Conservation (phyloP, 2,113 vertebrate species). For the Trochalopteron elliotii region DNA sequence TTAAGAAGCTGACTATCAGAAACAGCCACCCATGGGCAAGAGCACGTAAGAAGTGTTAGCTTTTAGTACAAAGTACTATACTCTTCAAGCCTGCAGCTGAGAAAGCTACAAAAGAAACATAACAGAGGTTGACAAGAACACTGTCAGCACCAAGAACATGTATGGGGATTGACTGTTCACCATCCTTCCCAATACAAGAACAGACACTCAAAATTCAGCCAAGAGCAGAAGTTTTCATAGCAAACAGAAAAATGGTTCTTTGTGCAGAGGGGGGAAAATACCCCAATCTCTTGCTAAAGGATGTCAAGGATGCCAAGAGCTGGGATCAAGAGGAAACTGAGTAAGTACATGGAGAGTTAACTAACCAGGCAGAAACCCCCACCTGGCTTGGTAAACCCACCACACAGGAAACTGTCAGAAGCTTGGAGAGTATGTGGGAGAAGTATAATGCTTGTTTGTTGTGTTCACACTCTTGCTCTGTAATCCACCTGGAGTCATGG, state of each 20-base stretch:
- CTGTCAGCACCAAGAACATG: neutral
- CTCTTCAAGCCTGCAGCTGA: neutral
- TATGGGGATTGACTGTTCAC: neutral
- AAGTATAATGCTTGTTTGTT: neutral
- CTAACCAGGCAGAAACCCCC: neutral
- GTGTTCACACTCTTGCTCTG: neutral
- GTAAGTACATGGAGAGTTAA: neutral
- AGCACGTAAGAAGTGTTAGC: neutral
- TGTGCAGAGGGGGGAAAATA: accelerated
- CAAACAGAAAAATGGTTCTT: neutral
- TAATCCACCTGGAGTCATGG: neutral
- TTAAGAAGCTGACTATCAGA: neutral
- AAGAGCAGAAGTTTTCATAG: neutral
- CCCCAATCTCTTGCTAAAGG: neutral
- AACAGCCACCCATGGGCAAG: neutral
- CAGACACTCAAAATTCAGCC: neutral
- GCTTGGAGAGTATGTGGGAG: neutral
- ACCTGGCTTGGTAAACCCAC: neutral
- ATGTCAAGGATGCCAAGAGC: neutral
- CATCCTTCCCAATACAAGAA: neutral
- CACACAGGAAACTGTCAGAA: neutral
- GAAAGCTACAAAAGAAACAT: neutral
- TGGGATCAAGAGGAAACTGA: neutral
- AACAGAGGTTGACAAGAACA: neutral
- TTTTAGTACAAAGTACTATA: neutral